phyloP scores from a whole-genome alignment of 2,888 invertebrate species.

The Archaeoteleia sp. region DNA sequence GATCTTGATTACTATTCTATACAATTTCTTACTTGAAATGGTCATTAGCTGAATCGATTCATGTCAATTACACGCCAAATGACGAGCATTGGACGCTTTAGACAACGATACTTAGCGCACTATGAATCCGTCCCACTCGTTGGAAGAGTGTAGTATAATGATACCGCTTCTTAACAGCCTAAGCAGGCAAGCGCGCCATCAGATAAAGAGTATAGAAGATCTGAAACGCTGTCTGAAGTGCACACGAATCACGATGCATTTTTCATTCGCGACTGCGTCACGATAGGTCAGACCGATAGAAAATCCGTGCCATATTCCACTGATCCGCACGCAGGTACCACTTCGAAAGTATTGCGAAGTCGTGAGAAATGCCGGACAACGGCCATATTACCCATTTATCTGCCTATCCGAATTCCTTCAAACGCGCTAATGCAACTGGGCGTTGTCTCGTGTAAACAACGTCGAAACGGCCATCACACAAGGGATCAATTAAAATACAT shows the following conservation, averaged over 20 bases:
- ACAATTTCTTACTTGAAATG: slow-evolving; percentile 9
- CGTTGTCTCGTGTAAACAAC: slow-evolving; percentile 44
- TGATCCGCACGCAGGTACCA: slow-evolving; percentile 21
- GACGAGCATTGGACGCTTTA: slow-evolving; percentile 19
- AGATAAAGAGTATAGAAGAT: slow-evolving; percentile 25
- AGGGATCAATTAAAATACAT: slow-evolving; percentile 55
- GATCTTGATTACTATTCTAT: not conserved
- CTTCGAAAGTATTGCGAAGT: slow-evolving; percentile 12
- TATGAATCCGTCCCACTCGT: slow-evolving; percentile 8
- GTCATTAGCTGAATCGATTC: slow-evolving; percentile 16
- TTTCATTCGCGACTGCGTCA: slow-evolving; percentile 22
- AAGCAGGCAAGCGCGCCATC: slow-evolving; percentile 20
- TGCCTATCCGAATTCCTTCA: slow-evolving; percentile 38
- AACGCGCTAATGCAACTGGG: slow-evolving; percentile 34
- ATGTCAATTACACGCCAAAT: slow-evolving; percentile 22
- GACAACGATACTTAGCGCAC: slow-evolving; percentile 11
- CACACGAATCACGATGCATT: slow-evolving; percentile 24
- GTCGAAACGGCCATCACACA: slow-evolving; percentile 49
- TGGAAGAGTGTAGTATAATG: slow-evolving; percentile 13
- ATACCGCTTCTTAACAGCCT: slow-evolving; percentile 17
- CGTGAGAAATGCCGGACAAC: slow-evolving; percentile 35
- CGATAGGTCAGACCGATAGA: slow-evolving; percentile 29
- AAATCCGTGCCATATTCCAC: slow-evolving; percentile 39
- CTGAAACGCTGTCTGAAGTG: slow-evolving; percentile 6
- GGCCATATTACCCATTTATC: slow-evolving; percentile 31